These are phyloP conservation scores for Bradypodion pumilum DNA, from an alignment of 2,797 vertebrate species.

Conservation along the genomic window DNA sequence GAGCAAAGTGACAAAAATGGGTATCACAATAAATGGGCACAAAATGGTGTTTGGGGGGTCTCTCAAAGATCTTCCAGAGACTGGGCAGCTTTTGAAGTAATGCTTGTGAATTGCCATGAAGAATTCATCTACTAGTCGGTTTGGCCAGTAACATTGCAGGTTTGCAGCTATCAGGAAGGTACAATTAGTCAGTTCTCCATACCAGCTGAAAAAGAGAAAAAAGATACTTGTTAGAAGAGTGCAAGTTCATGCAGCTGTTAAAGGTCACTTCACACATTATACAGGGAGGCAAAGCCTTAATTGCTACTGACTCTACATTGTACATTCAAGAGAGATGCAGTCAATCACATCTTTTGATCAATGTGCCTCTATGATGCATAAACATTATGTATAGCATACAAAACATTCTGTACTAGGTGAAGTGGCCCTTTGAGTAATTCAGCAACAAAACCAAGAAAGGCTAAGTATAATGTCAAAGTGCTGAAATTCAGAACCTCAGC, in stretches of 20 bases:
- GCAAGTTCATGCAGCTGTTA: too few species aligned
- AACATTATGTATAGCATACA: not conserved
- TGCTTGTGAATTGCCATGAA: slow-evolving; percentile 86
- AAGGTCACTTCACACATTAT: not conserved
- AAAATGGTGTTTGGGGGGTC: slow-evolving; percentile 88
- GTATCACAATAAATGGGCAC: slow-evolving; percentile 88
- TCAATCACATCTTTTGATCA: not conserved
- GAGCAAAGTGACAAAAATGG: slow-evolving; percentile 87
- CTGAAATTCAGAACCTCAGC: not conserved
- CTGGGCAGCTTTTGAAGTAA: slow-evolving; percentile 89
- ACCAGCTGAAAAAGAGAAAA: slow-evolving; percentile 78
- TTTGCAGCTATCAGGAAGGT: slow-evolving; percentile 80
- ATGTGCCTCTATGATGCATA: too few species aligned
- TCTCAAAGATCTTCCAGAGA: slow-evolving; percentile 81
- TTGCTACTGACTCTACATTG: not conserved
- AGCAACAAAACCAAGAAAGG: not conserved
- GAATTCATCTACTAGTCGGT: slow-evolving; percentile 87
- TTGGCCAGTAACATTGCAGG: slow-evolving; percentile 92
- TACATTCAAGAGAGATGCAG: not conserved
- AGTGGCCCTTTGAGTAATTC: not conserved
- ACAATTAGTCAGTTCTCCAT: slow-evolving; percentile 89
- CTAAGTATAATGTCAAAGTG: not conserved
- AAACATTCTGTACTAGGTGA: not conserved
- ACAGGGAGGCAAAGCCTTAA: not conserved
- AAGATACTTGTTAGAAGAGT: not conserved